Evolutionary conservation across 2,113 vertebrate genomes (phyloP), one percentile per base, ranked within the genome.

Genomic region (Ciconia stormi): DNA sequence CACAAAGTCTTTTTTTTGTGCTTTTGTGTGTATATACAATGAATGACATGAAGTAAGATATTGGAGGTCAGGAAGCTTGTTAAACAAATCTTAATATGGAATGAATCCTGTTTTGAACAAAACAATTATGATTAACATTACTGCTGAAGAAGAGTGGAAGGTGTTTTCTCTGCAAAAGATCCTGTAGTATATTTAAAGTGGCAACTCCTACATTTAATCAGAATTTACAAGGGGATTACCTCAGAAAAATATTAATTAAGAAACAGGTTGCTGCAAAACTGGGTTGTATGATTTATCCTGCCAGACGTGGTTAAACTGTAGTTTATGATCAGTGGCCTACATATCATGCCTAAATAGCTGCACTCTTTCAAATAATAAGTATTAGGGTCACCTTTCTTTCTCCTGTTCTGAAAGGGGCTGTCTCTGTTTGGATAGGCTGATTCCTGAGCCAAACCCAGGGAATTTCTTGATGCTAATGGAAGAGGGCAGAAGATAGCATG

Each of bases 391-490:
- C 91, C 81, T 97, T 97, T 86, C 36, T 94, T 89, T 78, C 47
- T 83, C 71, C 38, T 72, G 11, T 55, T 50, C 38, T 49, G 63
- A 78, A 93, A 90, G 23, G 44, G 55, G 16, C 40, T 95, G 50
- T 82, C 47, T 94, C 62, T 63, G 10, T 69, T 79, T 90, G 71
- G 59, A 90, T 91, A 52, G 72, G 72, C 46, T 93, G 80, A 96
- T 76, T 95, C 53, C 56, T 94, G 84, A 93, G 91, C 66, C 85
- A 85, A 92, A 97, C 78, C 70, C 17, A 84, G 61, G 89, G 78
- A 91, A 87, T 93, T 95, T 94, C 85, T 89, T 97, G 89, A 97
- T 92, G 53, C 13, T 96, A 94, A 96, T 95, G 58, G 55, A 93
- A 94, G 6, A 81, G 23, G 80, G 91, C 94, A 96, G 91, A 93